A percentile compares a stretch with the other conserved stretches of the same genome.
Conservation (phyloP, 2,113 vertebrate genomes). For the Thymallus thymallus region DNA sequence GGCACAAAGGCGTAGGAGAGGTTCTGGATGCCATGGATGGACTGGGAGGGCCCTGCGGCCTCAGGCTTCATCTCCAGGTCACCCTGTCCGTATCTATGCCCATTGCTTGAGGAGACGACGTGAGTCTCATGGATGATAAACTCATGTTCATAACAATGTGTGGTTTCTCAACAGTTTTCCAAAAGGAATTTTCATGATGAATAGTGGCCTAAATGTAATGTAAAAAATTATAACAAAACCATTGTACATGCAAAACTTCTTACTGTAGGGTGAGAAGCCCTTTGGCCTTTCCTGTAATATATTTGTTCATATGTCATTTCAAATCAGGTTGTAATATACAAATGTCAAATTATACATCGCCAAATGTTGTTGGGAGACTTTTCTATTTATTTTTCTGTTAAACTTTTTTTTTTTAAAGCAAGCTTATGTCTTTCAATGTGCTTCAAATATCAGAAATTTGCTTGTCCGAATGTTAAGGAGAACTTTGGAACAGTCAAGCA, state of each 20-base stretch:
- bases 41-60: neutral
- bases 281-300: neutral
- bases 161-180: neutral
- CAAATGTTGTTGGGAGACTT: neutral
- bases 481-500: constrained; percentile 12
- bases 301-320: neutral
- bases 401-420: neutral
- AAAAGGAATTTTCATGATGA: neutral
- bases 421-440: constrained; percentile 3
- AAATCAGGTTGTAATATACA: neutral
- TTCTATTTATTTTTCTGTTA: neutral
- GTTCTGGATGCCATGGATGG: neutral
- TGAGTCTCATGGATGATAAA: neutral
- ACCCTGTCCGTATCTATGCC: neutral
- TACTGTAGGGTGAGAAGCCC: too few species aligned
- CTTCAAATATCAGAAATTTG: neutral
- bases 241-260: neutral
- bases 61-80: neutral
- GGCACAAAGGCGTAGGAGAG: neutral
- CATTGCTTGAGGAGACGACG: neutral
- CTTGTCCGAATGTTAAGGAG: constrained; percentile 8
- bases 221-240: too few species aligned
- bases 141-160: neutral
- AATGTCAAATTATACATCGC: neutral
- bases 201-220: too few species aligned